Conservation (phyloP, 1,140 invertebrate species). For the Panulirus ornatus region DNA sequence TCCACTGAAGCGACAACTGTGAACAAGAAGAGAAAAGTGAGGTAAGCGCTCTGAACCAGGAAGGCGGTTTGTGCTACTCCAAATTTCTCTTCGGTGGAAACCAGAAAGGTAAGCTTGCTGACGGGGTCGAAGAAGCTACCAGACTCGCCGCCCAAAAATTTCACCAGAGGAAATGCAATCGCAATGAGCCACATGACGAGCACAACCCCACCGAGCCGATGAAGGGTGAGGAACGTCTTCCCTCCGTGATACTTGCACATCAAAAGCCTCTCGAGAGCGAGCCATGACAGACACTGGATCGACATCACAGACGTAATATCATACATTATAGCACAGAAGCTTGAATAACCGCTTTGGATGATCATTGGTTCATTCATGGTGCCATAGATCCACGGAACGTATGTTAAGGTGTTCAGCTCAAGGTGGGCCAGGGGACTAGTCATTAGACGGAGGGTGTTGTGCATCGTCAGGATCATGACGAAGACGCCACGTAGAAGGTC, state of each 20-base stretch:
- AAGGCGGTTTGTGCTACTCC: neutral
- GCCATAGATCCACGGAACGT: neutral
- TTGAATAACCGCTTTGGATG: neutral
- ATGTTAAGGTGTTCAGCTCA: neutral
- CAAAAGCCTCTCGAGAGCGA: slow-evolving; percentile 34
- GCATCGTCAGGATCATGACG: slow-evolving; percentile 26
- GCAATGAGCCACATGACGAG: slow-evolving; percentile 35
- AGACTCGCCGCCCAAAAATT: neutral
- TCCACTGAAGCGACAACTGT: neutral
- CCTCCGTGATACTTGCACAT: slow-evolving; percentile 15
- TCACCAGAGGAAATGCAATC: neutral
- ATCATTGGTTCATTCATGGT: neutral
- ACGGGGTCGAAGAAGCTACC: slow-evolving; percentile 12
- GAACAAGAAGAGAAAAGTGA: neutral
- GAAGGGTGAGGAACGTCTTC: neutral
- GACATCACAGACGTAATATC: slow-evolving; percentile 2
- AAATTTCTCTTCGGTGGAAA: neutral
- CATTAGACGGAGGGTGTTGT: slow-evolving; percentile 30
- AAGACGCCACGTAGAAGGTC: slow-evolving; percentile 27
- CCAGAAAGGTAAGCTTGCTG: slow-evolving; percentile 25
- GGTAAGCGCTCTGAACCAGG: neutral
- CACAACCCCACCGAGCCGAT: neutral
- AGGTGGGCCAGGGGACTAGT: neutral
- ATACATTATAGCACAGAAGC: slow-evolving; percentile 32
- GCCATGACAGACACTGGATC: slow-evolving; percentile 34